Evolutionary conservation across 2,113 vertebrate species (phyloP), one percentile per base, ranked within the genome.

Genomic region (Alethe diademata): DNA sequence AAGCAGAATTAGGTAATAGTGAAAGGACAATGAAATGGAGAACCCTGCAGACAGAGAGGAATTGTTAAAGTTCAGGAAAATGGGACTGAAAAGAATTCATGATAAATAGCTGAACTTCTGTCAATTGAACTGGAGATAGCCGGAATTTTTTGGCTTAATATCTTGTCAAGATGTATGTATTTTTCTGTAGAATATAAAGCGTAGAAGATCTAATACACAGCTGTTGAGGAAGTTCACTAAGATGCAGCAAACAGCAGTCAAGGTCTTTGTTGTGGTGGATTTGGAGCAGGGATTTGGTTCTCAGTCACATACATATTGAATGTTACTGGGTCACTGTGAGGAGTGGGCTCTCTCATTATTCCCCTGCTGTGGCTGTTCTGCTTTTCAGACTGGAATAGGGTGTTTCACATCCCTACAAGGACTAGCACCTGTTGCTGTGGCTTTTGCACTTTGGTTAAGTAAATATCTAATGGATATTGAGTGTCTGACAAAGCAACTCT

Each of bases 401-500:
- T 54, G 20, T 61, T 88, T 47, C 71, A 60, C 18, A 33, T 3
- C 28, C 19, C 43, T 61, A 23, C 20, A 62, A 61, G 13, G 8
- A 23, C 31, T 61, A 51, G 4, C 10, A 42, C 78, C 45, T 43
- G 3, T 48, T 67, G 5, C 31, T 78, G 19, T 14, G 24, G 9
- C 15, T 90, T 90, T 75, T 64, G 33, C 17, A 48, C 22, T 17
- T 67, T 67, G 25, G 4, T 50, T 47, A 79, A 90, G 11, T 31
- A 60, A 84, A 40, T 51, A 56, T 12, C 20, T 67, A 29, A 31
- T 28, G 31, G 24, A 64, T 57, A 47, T 14, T 19, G 31, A 35
- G 4, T 0, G 0, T 61, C 3, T 71, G 15, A 47, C 19, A 28
- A 51, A 86, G 24, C 2, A 50, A 19, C 9, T 67, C 31, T 53